Evolutionary conservation across 2,888 invertebrate genomes (phyloP).

Genomic region (Cheiracanthium punctorium): DNA sequence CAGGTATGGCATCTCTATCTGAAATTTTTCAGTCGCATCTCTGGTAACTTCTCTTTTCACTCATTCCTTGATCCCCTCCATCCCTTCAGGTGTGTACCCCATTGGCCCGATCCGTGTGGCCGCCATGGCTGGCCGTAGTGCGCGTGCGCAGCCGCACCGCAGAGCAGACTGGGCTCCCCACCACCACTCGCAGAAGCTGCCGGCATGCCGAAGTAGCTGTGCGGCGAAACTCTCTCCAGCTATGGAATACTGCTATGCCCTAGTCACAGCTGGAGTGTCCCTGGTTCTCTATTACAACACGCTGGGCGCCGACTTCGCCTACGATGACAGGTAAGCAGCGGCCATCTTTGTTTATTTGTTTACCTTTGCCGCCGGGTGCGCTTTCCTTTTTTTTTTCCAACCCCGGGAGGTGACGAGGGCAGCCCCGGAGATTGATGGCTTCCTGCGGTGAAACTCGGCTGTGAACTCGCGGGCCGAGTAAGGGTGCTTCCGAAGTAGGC

Average conservation of each 20-base stretch:
- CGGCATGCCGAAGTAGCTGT: conserved; percentile 10
- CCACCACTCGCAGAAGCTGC: conserved; percentile 32
- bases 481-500: conserved; percentile 36
- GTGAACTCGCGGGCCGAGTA: not conserved
- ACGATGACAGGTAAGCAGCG: conserved; percentile 98
- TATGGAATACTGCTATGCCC: conserved; percentile 50
- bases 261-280: conserved; percentile 56
- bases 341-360: not conserved
- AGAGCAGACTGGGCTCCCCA: conserved; percentile 29
- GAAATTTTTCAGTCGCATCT: not conserved
- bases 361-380: not conserved
- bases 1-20: conserved; percentile 17
- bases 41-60: not conserved
- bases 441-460: not conserved
- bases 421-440: not conserved
- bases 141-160: conserved; percentile 68
- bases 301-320: conserved; percentile 94
- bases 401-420: not conserved
- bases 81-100: not conserved
- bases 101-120: not conserved
- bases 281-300: conserved; percentile 91
- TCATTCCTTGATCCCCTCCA: not conserved
- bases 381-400: not conserved
- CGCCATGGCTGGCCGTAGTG: conserved; percentile 60
- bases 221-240: not conserved